Base-by-base conservation (phyloP, 2,888 invertebrate genomes). In the Drosophila pseudotakahashii region DNA sequence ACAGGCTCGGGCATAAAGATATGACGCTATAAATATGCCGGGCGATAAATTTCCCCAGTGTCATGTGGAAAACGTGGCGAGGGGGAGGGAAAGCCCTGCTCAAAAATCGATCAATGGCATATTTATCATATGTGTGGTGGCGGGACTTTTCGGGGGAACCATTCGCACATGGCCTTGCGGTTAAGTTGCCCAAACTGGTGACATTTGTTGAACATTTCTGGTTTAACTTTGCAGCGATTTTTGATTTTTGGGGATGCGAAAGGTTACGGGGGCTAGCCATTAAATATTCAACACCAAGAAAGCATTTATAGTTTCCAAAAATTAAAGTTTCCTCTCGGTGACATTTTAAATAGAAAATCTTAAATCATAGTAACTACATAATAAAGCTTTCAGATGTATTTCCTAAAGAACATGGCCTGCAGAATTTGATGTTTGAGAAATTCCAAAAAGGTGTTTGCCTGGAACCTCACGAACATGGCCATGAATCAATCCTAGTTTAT, bases 81-180 rank as follows among this genome's bases (percentile, higher is more conserved):
- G n/a, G 54, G n/a, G 14, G 7, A 5, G 11, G 41, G 42, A 48
- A 34, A 23, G 48, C 32, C 51, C 61, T 75, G 84, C 81, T 89
- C 89, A 88, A 89, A 85, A 83, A 89, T 89, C 89, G 87, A 85
- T 85, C 84, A 85, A 84, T 84, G 89, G 88, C 84, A 84, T 88
- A 88, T 89, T 84, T 88, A 84, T 86, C 89, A 87, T 75, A 79
- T 86, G 82, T 88, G 78, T 66, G 69, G 52, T 36, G 14, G 34
- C 37, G 16, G 53, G 39, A 45, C 62, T 73, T 59, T 47, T 4
- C 30, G 30, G 16, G 34, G 48, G 16, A 32, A 9, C 58, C 26
- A n/a, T 32, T 13, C 47, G 23, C 73, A 48, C 13, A 37, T 42
- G 3, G 14, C 36, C 41, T 10, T 54, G 70, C 26, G 74, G 70